phyloP scores from a whole-genome alignment of 2,888 invertebrate species.

The Drosophila formosana region DNA sequence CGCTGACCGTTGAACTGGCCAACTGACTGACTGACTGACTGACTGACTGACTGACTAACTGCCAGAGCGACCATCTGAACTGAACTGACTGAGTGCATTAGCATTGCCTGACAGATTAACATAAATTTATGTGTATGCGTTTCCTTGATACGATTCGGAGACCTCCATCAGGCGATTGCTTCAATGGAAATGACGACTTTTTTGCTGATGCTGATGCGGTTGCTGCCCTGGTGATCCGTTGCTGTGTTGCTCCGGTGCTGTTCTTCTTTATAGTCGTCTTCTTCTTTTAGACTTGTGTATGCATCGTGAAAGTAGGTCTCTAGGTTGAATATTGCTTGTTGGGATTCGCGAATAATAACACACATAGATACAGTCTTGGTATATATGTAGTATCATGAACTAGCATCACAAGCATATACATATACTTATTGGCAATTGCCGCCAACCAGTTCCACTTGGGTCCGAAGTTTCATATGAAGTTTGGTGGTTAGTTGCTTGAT shows the following conservation, averaged over 20 bases:
- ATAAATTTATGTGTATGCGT: conserved; percentile 68
- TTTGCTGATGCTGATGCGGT: conserved; percentile 8
- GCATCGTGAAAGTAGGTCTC: conserved; percentile 75
- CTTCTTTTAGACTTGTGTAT: conserved; percentile 47
- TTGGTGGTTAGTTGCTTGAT: conserved; percentile 27
- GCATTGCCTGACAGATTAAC: conserved; percentile 72
- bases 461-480: conserved; percentile 25
- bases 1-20: conserved; percentile 75
- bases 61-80: conserved; percentile 30
- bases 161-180: conserved; percentile 61
- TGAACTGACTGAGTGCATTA: conserved; percentile 60
- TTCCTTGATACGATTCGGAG: conserved; percentile 79
- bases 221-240: neutral
- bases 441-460: conserved; percentile 70
- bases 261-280: neutral
- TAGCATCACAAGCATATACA: conserved; percentile 18
- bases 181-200: conserved; percentile 51
- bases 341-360: conserved; percentile 49
- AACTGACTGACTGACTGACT: conserved; percentile 29
- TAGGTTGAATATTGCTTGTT: conserved; percentile 65
- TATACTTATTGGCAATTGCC: conserved; percentile 58
- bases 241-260: neutral
- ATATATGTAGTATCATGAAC: neutral
- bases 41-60: conserved; percentile 27
- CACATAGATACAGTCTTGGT: neutral